Conservation (phyloP, 2,113 vertebrate species). For the Callithrix jacchus region DNA sequence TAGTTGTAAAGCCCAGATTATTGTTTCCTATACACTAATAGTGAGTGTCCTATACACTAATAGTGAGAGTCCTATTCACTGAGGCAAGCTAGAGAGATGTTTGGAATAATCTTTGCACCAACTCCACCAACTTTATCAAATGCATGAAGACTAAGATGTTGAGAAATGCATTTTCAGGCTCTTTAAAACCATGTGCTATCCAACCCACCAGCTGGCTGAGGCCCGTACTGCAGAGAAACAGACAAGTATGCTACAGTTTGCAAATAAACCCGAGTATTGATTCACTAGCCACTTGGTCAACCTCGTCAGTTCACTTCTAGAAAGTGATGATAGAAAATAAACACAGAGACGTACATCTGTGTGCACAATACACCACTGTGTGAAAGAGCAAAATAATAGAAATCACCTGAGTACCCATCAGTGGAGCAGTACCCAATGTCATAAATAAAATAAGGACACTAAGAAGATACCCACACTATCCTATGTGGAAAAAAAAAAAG, state of each 20-base stretch:
- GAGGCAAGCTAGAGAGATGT: not conserved
- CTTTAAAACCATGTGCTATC: not conserved
- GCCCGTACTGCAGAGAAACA: not conserved
- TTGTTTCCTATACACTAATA: not conserved
- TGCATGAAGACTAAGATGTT: not conserved
- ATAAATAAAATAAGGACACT: not conserved
- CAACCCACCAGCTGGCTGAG: not conserved
- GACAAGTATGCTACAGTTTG: not conserved
- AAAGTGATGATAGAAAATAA: not conserved
- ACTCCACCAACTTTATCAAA: not conserved
- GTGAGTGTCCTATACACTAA: too few relatives aligned
- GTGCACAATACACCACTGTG: not conserved
- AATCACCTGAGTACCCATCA: not conserved
- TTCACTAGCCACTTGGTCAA: not conserved
- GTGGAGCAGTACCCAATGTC: not conserved
- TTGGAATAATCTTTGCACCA: not conserved
- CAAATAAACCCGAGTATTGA: not conserved
- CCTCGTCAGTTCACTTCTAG: not conserved
- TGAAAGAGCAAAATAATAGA: not conserved
- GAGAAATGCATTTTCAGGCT: not conserved
- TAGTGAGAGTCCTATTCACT: not conserved
- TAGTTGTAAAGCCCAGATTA: not conserved
- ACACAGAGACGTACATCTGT: not conserved
- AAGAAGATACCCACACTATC: not conserved
- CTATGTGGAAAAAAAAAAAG: not conserved